These are phyloP conservation scores for Odontocerum albicorne DNA, from an alignment of 2,888 invertebrate genomes.

Conservation along the genomic window DNA sequence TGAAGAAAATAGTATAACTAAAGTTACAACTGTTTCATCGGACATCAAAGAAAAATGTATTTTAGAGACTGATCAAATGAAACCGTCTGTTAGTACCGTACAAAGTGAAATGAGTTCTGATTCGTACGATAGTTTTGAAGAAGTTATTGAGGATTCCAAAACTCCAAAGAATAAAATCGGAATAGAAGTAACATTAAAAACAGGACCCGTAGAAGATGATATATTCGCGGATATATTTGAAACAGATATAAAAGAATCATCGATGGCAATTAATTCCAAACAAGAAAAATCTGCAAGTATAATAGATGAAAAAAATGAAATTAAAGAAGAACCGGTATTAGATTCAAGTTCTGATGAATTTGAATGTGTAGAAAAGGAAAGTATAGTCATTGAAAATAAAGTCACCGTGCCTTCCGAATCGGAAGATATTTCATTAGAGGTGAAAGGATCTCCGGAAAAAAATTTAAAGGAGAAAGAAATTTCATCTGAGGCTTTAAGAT, in stretches of 20 bases:
- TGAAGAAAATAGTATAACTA: too few species aligned
- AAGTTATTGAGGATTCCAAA: conserved; percentile 42
- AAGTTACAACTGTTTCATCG: not conserved
- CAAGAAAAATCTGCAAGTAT: not conserved
- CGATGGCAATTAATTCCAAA: not conserved
- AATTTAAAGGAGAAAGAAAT: too few species aligned
- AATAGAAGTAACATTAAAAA: conserved; percentile 51
- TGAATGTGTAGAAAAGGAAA: too few species aligned
- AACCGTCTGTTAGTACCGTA: not conserved
- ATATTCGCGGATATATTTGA: conserved; percentile 74
- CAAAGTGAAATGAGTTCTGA: conserved; percentile 36
- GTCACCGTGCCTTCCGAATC: too few species aligned
- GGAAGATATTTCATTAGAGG: too few species aligned
- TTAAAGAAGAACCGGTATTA: not conserved
- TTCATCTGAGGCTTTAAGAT: too few species aligned
- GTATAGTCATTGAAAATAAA: too few species aligned
- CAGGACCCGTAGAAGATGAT: conserved; percentile 57
- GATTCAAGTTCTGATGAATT: too few species aligned
- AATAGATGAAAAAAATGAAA: not conserved
- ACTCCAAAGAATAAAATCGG: conserved; percentile 38
- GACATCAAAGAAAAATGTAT: not conserved
- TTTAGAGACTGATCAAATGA: not conserved
- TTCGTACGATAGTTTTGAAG: conserved; percentile 45
- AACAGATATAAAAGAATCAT: conserved; percentile 13
- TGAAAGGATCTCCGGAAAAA: too few species aligned